Evolutionary conservation across 2,888 invertebrate genomes (phyloP), one percentile per base, ranked within the genome.

Genomic region (Aproaerema taeniolella): DNA sequence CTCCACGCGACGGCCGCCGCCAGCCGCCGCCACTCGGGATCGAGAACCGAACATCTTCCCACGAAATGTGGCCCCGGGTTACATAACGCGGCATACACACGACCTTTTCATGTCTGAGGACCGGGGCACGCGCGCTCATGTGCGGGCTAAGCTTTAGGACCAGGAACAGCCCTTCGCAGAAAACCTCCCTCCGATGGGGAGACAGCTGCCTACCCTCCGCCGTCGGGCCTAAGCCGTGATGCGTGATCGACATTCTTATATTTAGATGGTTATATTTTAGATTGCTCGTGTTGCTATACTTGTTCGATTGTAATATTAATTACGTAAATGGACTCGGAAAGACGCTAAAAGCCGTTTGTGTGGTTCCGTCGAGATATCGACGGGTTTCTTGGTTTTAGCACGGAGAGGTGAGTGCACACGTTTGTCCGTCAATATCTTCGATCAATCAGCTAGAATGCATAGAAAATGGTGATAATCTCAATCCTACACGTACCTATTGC

Each of bases 111-210:
- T 81, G 83, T 69, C 71, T 53, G 59, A 46, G 58, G 61, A 48
- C 44, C 55, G 56, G 66, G 63, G 53, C 61, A 71, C 74, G 80
- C 82, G 88, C 88, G 92, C 92, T 92, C 94, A 96, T 96, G 96
- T 95, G 93, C 91, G 95, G 95, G 90, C 91, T 95, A 93, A 94
- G 93, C 89, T 95, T 95, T 92, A 95, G 93, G 89, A 96, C 96
- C 86, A 94, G 95, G 88, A 96, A 96, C 89, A 95, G 95, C 90
- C 96, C 96, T 91, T 96, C 95, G 88, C 96, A 96, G 90, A 96
- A 95, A 91, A 96, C 96, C 88, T 95, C 95, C 87, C 92, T 96
- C 74, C 93, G 96, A 88, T 96, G 96, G 96, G 96, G 96, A 85
- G 96, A 96, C 89, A 95, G 95, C 89, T 96, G 96, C 65, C 20